Conservation (phyloP, 2,888 invertebrate species). For the Erebia aethiops region DNA sequence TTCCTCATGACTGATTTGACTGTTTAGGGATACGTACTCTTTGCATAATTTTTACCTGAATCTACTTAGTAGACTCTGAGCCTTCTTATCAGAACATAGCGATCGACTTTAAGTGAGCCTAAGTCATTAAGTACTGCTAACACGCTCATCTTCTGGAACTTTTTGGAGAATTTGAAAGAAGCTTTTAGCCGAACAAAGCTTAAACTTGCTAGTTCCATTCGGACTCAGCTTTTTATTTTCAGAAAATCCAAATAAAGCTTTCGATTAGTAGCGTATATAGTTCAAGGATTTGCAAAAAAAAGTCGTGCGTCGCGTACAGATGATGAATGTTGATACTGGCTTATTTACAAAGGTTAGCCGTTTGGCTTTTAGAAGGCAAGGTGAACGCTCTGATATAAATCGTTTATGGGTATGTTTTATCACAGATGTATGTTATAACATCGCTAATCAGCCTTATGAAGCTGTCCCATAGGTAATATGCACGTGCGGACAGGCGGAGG, state of each 20-base stretch:
- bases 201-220: too few species aligned
- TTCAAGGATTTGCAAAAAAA: constrained; percentile 36
- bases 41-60: too few species aligned
- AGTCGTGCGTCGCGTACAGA: constrained; percentile 28
- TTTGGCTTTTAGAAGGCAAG: constrained; percentile 44
- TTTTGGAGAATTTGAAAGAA: too few species aligned
- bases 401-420: constrained; percentile 48
- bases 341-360: constrained; percentile 39
- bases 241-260: background rate
- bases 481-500: too few species aligned
- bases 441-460: constrained; percentile 59
- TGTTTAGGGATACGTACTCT: too few species aligned
- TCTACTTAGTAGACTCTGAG: too few species aligned
- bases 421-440: constrained; percentile 52
- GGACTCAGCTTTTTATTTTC: background rate
- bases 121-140: too few species aligned
- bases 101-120: too few species aligned
- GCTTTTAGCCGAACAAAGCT: too few species aligned
- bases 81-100: too few species aligned
- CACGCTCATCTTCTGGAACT: too few species aligned
- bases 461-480: background rate
- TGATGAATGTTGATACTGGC: constrained; percentile 29
- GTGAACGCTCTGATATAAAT: constrained; percentile 47
- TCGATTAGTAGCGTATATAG: constrained; percentile 28
- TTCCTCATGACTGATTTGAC: too few species aligned